A percentile compares a stretch with the other conserved stretches of the same genome.
Conservation (phyloP, 2,888 invertebrate species). For the Drosophila ezoana region DNA sequence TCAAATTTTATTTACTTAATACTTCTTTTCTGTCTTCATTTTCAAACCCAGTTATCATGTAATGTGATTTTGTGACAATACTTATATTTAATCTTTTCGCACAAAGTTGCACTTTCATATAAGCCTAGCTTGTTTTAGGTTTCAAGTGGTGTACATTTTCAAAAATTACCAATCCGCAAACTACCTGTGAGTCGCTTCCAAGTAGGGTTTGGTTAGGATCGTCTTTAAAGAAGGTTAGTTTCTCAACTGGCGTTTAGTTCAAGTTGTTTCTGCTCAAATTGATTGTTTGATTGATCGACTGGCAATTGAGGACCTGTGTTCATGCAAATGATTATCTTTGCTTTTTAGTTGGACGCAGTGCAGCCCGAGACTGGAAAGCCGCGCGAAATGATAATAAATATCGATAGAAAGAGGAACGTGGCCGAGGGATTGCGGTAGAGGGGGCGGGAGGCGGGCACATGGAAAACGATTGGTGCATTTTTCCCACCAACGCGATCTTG, state of each 20-base stretch:
- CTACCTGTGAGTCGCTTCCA: not conserved
- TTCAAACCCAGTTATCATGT: too few species aligned
- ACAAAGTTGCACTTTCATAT: not conserved
- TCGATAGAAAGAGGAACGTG: slow-evolving; percentile 25
- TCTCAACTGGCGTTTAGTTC: not conserved
- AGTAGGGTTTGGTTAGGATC: not conserved
- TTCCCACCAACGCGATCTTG: slow-evolving; percentile 79
- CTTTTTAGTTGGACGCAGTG: slow-evolving; percentile 9
- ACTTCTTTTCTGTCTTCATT: too few species aligned
- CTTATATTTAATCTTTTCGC: not conserved
- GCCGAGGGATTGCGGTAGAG: not conserved
- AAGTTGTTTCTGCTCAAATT: slow-evolving; percentile 28
- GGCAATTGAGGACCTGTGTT: slow-evolving; percentile 38
- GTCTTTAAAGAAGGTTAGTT: not conserved
- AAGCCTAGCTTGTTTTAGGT: not conserved
- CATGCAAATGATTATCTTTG: slow-evolving; percentile 53
- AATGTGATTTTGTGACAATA: not conserved
- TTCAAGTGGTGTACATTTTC: too few species aligned
- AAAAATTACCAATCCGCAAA: not conserved
- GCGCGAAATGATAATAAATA: slow-evolving; percentile 75
- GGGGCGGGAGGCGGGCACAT: slow-evolving; percentile 21
- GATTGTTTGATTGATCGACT: slow-evolving; percentile 53
- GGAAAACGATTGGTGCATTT: slow-evolving; percentile 59
- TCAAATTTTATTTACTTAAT: too few species aligned
- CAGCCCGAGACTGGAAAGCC: slow-evolving; percentile 37